phyloP scores from a whole-genome alignment of 2,888 invertebrate genomes.

The Brassicogethes aeneus region DNA sequence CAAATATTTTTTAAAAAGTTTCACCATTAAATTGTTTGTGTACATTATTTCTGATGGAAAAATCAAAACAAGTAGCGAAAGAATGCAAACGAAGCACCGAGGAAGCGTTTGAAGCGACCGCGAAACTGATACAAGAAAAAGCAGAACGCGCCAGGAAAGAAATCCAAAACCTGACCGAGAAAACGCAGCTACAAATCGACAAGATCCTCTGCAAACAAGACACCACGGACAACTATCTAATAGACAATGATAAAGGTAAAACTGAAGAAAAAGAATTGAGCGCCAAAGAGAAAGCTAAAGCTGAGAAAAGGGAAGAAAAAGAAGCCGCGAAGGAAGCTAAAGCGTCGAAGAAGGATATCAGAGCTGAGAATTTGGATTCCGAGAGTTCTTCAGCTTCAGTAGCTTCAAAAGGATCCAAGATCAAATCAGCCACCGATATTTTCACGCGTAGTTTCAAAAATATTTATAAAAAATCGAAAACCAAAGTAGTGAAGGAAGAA shows the following conservation, averaged over 20 bases:
- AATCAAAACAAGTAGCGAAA: not conserved
- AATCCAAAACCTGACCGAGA: not conserved
- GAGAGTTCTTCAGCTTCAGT: not conserved
- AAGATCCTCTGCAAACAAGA: not conserved
- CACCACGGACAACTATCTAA: not conserved
- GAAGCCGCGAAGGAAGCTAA: not conserved
- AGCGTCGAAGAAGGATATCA: not conserved
- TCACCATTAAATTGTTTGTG: conserved; percentile 19
- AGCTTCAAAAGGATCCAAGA: not conserved
- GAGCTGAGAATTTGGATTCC: not conserved
- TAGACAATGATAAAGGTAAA: too few relatives aligned
- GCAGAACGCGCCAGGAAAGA: not conserved
- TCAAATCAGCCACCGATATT: not conserved
- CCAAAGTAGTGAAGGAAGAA: not conserved
- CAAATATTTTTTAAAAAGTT: too few relatives aligned
- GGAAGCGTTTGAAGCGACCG: not conserved
- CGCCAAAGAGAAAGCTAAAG: not conserved
- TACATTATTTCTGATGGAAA: conserved; percentile 1
- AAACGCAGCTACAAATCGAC: not conserved
- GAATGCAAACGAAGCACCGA: not conserved
- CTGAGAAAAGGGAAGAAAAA: not conserved
- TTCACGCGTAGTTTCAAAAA: not conserved
- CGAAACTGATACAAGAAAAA: not conserved
- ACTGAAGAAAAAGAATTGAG: not conserved
- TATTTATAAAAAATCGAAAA: not conserved